A percentile compares a stretch with the other conserved stretches of the same genome.
These are phyloP conservation scores for Actenoides lindsayi DNA, from an alignment of 2,113 vertebrate genomes.

Conservation along the genomic window DNA sequence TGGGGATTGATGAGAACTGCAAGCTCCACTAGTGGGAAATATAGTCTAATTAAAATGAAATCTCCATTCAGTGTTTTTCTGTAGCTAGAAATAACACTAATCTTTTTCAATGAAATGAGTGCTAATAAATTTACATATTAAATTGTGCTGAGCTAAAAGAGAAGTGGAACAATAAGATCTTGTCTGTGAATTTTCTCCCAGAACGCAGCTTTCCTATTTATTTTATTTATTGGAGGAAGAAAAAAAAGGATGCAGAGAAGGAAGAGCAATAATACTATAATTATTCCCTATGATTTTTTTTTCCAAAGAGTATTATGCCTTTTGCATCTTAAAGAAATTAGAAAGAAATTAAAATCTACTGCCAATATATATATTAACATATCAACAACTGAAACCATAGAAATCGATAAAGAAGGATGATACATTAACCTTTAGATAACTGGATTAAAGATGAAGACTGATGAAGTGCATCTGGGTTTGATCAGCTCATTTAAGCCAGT, in stretches of 20 bases:
- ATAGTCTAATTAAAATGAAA: slow-evolving; percentile 32
- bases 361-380: slow-evolving; percentile 25
- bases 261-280: slow-evolving; percentile 14
- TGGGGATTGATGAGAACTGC: background rate
- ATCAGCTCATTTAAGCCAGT: slow-evolving; percentile 60
- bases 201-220: background rate
- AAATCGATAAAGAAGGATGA: slow-evolving; percentile 48
- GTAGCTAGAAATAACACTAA: slow-evolving; percentile 28
- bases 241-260: background rate
- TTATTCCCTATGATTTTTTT: background rate
- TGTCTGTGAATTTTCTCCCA: slow-evolving; percentile 21
- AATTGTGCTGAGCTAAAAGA: slow-evolving; percentile 6
- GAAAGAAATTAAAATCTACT: slow-evolving; percentile 26
- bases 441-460: slow-evolving; percentile 46
- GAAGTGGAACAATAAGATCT: slow-evolving; percentile 15
- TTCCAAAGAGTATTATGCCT: background rate
- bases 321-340: slow-evolving; percentile 32
- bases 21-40: background rate
- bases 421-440: slow-evolving; percentile 62
- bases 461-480: slow-evolving; percentile 45
- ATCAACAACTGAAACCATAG: slow-evolving; percentile 49
- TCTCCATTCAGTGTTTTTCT: background rate
- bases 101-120: background rate
- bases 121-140: slow-evolving; percentile 29
- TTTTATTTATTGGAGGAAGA: background rate